phyloP scores from a whole-genome alignment of 2,888 invertebrate genomes.

The Cerastis rubricosa region DNA sequence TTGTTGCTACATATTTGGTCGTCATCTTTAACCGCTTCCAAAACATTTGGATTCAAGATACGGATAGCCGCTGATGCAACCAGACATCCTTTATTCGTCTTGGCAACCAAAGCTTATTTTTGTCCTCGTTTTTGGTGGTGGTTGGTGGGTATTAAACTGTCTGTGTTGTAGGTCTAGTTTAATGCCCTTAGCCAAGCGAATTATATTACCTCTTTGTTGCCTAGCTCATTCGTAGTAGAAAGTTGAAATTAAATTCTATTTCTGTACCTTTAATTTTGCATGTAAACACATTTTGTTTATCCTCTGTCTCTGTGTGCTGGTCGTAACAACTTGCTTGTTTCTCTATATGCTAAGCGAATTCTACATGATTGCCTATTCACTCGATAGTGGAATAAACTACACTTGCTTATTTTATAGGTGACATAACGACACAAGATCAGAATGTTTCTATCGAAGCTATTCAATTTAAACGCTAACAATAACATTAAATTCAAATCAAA shows the following conservation, averaged over 20 bases:
- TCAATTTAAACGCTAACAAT: constrained; percentile 35
- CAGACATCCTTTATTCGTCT: no score
- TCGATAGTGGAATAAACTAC: constrained; percentile 39
- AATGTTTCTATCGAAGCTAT: constrained; percentile 40
- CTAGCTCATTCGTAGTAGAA: constrained; percentile 28
- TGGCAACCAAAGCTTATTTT: background rate
- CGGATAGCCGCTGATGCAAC: background rate
- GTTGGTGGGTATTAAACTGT: background rate
- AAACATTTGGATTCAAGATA: background rate
- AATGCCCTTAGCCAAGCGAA: constrained; percentile 47
- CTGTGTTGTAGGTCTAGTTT: background rate
- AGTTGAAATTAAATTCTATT: constrained; percentile 26
- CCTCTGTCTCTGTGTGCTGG: constrained; percentile 3
- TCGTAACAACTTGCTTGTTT: constrained; percentile 9
- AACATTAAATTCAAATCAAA: constrained; percentile 51
- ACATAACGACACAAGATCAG: constrained; percentile 42
- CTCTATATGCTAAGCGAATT: constrained; percentile 57
- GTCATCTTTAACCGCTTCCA: background rate
- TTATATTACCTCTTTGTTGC: constrained; percentile 34
- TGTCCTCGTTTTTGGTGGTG: background rate
- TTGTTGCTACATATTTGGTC: background rate
- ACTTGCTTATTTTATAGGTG: constrained; percentile 30
- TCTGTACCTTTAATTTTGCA: constrained; percentile 3
- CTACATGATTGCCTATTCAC: constrained; percentile 40
- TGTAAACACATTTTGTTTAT: constrained; percentile 12